A percentile compares a stretch with the other conserved stretches of the same genome.
These are phyloP conservation scores for Acanthosepion esculentum DNA, from an alignment of 2,888 invertebrate genomes.

Conservation along the genomic window DNA sequence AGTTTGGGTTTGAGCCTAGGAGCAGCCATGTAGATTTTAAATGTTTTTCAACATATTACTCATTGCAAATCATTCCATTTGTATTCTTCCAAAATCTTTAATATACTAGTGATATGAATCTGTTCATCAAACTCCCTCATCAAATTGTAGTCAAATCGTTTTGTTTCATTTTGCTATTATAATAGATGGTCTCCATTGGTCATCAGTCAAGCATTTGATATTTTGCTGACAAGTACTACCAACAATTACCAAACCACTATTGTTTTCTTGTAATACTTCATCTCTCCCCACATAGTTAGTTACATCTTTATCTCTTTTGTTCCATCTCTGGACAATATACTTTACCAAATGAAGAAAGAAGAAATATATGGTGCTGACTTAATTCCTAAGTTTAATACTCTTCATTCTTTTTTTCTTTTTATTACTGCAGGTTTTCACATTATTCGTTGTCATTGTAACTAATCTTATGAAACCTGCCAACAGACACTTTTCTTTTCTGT, in stretches of 20 bases:
- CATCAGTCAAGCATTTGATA: neutral
- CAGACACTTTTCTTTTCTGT: neutral
- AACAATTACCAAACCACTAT: too few relatives aligned
- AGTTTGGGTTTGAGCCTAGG: neutral
- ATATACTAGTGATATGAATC: neutral
- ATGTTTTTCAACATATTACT: neutral
- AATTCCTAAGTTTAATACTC: neutral
- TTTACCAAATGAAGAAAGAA: neutral
- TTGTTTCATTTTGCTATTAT: too few relatives aligned
- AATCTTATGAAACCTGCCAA: neutral
- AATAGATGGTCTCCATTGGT: neutral
- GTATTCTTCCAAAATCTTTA: neutral
- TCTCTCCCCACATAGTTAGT: too few relatives aligned
- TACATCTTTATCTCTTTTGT: neutral
- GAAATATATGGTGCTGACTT: neutral
- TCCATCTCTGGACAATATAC: neutral
- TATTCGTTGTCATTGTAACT: neutral
- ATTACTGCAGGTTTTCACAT: neutral
- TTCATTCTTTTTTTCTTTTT: neutral
- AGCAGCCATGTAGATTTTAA: neutral
- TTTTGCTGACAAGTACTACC: neutral
- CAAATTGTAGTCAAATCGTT: neutral
- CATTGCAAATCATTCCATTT: neutral
- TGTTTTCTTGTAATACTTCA: too few relatives aligned
- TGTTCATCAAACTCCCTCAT: neutral